Base-by-base conservation (phyloP, 2,888 invertebrate species). In the Lepidocyrtinus sp. region DNA sequence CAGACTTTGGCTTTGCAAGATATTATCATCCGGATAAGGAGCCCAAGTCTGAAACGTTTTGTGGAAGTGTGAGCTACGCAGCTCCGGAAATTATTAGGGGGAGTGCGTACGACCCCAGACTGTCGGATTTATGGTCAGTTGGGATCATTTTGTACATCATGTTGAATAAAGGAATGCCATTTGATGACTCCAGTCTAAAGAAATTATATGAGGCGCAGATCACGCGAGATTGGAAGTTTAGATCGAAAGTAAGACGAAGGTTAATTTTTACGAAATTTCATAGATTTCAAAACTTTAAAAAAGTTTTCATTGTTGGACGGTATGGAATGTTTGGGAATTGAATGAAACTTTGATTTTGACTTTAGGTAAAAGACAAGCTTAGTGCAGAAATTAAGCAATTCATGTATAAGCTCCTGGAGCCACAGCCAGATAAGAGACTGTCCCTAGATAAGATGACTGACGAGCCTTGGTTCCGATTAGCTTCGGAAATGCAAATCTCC, bases 31-130 rank as follows among this genome's bases (percentile, higher is more conserved):
- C 46, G 71, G 27, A 85, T 19, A 86, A 88, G 65, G 88, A 85
- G 19, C 88, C 93, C 9, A 87, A 93, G 68, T 95, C 95, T 85
- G 92, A 93, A 87, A 96, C 96, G 0, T 96, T 94, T 87, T 96
- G 96, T 87, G 96, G 96, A 0, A 95, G 95, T 15, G 89, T 95
- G n/a, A 95, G 95, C 3, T 96, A 96, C 88, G 95, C 94, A 0
- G 94, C 96, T 0, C 96, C 96, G 0, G 96, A 96, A 89, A 93
- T 96, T 80, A 89, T 96, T 74, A 92, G 90, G 88, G 95, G 94
- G 0, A 90, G 91, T 45, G 93, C 94, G 0, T 94, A 94, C 87
- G 90, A 93, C 87, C 93, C 94, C 0, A 93, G 93, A 88, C 87
- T 91, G 71, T 91, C 93, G 0, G 96, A 96, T 88, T 90, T 95